These are phyloP conservation scores for Serrognathus titanus DNA, from an alignment of 2,888 invertebrate species.

Conservation along the genomic window DNA sequence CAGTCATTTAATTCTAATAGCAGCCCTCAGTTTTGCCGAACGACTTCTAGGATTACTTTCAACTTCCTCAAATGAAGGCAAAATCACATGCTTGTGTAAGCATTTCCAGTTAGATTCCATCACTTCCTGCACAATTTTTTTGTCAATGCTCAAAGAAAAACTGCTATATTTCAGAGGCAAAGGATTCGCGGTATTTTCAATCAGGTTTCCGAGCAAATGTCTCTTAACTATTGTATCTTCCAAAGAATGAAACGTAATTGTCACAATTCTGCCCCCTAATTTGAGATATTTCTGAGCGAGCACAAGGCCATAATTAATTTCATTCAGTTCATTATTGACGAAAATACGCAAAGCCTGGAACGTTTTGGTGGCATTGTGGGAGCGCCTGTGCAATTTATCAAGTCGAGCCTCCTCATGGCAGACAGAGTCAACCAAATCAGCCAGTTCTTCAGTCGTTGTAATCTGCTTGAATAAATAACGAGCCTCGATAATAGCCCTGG, in stretches of 20 bases:
- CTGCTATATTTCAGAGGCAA: conserved; percentile 70
- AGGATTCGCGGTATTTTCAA: conserved; percentile 68
- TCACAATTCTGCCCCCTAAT: conserved; percentile 72
- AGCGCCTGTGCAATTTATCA: conserved; percentile 71
- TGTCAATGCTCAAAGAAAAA: conserved; percentile 57
- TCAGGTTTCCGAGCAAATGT: conserved; percentile 74
- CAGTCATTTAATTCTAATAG: conserved; percentile 63
- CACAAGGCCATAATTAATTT: conserved; percentile 84
- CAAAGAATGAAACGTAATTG: conserved; percentile 87
- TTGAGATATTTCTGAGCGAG: conserved; percentile 75
- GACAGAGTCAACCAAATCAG: conserved; percentile 54
- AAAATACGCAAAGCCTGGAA: conserved; percentile 94
- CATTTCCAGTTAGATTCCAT: conserved; percentile 71
- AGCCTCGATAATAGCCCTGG: conserved; percentile 81
- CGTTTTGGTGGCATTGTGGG: conserved; percentile 86
- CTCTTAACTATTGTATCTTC: conserved; percentile 93
- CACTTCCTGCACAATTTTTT: conserved; percentile 59
- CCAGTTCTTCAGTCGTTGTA: conserved; percentile 78
- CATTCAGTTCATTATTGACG: conserved; percentile 94
- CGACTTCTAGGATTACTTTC: conserved; percentile 77
- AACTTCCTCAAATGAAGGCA: conserved; percentile 72
- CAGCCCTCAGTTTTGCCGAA: conserved; percentile 85
- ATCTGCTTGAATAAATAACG: conserved; percentile 61
- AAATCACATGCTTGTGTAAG: conserved; percentile 75
- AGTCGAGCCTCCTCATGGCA: conserved; percentile 51